A percentile compares a stretch with the other conserved stretches of the same genome.
These are phyloP conservation scores for Drosophila mayaguana DNA, from an alignment of 2,888 invertebrate species.

Conservation along the genomic window DNA sequence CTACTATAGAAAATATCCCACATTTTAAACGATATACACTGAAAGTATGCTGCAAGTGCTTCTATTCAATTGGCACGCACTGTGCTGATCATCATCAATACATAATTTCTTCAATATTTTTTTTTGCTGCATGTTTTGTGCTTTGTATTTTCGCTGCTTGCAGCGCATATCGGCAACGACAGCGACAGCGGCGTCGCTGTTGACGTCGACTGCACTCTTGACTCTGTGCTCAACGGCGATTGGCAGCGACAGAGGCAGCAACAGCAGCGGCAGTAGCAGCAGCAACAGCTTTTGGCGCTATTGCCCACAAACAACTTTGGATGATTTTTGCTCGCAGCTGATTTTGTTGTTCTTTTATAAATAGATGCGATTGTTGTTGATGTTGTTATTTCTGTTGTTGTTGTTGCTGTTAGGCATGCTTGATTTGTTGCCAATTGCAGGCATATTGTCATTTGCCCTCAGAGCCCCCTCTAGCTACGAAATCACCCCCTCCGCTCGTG, in stretches of 20 bases:
- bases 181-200: constrained; percentile 13
- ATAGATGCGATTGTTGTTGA: constrained; percentile 48
- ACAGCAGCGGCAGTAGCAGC: too few relatives aligned
- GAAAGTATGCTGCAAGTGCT: neutral
- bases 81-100: constrained; percentile 73
- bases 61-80: constrained; percentile 20
- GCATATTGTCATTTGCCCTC: constrained; percentile 19
- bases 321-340: constrained; percentile 76
- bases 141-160: constrained; percentile 46
- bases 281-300: constrained; percentile 45
- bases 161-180: constrained; percentile 18
- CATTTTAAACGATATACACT: neutral
- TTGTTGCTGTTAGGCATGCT: constrained; percentile 34
- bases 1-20: neutral
- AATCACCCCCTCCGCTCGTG: constrained; percentile 31
- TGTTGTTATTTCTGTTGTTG: constrained; percentile 13
- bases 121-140: constrained; percentile 61
- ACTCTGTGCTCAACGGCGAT: constrained; percentile 52
- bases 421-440: constrained; percentile 61
- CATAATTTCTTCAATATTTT: constrained; percentile 71
- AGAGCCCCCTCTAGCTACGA: constrained; percentile 3
- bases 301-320: constrained; percentile 23
- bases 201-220: constrained; percentile 64
- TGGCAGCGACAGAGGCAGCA: constrained; percentile 38
- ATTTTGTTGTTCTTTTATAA: constrained; percentile 75